phyloP scores from a whole-genome alignment of 1,140 invertebrate genomes.

The Lepidurus arcticus region DNA sequence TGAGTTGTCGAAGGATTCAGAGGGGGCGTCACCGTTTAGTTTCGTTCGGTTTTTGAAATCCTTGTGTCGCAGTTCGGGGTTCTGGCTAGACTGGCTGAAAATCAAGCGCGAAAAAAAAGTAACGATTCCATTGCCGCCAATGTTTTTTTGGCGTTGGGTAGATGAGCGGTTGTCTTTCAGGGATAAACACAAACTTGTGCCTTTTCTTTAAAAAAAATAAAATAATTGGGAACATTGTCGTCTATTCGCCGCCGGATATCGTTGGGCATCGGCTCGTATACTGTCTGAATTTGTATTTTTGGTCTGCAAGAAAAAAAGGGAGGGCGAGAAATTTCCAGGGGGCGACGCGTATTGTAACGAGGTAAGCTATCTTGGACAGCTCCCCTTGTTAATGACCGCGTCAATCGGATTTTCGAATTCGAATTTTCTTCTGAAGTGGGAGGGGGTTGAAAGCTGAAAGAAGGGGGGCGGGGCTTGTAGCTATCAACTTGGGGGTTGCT shows the following conservation, averaged over 20 bases:
- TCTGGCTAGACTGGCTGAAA: neutral
- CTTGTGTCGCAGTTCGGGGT: neutral
- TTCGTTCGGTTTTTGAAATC: neutral
- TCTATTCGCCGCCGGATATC: neutral
- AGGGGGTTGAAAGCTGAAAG: neutral
- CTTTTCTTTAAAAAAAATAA: neutral
- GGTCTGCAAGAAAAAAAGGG: neutral
- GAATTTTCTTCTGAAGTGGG: neutral
- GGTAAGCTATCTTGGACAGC: neutral
- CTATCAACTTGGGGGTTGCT: neutral
- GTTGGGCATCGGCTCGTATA: neutral
- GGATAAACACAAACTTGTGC: neutral
- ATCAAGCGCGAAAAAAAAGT: neutral
- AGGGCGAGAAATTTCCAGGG: neutral
- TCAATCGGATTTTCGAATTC: too few relatives aligned
- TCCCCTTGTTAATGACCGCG: neutral
- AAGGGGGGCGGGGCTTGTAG: neutral
- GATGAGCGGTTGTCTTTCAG: neutral
- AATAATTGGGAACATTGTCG: neutral
- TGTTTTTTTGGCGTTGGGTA: neutral
- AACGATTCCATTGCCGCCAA: neutral
- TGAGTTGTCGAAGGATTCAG: constrained; percentile 1
- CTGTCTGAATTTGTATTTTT: neutral
- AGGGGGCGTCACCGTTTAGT: neutral
- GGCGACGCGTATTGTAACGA: neutral